Evolutionary conservation across 2,113 vertebrate species (phyloP).

Genomic region (Gracilinanus agilis): DNA sequence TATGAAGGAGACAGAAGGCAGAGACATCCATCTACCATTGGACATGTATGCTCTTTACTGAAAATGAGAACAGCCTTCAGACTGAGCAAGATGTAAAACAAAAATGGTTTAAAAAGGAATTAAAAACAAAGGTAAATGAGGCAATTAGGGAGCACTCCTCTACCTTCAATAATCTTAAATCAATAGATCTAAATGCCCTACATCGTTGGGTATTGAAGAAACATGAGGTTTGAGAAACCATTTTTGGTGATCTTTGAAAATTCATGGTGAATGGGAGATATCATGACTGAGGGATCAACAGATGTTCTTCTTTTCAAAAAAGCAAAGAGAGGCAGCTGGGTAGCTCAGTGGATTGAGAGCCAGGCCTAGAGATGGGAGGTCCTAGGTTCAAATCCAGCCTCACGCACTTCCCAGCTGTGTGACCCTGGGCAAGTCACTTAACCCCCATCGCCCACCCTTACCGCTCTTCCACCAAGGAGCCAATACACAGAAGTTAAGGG

Average conservation of each 20-base stretch:
- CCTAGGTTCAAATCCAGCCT: no score
- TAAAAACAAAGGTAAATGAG: background rate
- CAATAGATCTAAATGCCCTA: background rate
- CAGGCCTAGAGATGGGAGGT: no score
- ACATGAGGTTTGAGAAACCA: background rate
- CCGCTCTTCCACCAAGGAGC: no score
- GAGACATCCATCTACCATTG: background rate
- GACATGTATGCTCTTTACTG: background rate
- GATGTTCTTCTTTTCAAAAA: background rate
- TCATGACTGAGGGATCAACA: background rate
- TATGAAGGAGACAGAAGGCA: background rate
- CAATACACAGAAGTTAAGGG: no score
- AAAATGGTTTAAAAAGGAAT: background rate
- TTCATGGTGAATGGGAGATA: background rate
- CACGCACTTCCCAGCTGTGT: no score
- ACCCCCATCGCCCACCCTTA: no score
- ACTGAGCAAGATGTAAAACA: background rate
- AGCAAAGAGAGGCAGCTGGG: no score
- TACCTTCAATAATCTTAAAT: background rate
- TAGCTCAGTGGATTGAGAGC: no score
- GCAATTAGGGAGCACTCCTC: background rate
- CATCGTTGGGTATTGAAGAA: background rate
- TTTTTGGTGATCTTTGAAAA: background rate
- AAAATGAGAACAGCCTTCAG: background rate
- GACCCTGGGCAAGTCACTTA: no score